Evolutionary conservation across 2,888 invertebrate genomes (phyloP).

Genomic region (Drosophila mulleri): DNA sequence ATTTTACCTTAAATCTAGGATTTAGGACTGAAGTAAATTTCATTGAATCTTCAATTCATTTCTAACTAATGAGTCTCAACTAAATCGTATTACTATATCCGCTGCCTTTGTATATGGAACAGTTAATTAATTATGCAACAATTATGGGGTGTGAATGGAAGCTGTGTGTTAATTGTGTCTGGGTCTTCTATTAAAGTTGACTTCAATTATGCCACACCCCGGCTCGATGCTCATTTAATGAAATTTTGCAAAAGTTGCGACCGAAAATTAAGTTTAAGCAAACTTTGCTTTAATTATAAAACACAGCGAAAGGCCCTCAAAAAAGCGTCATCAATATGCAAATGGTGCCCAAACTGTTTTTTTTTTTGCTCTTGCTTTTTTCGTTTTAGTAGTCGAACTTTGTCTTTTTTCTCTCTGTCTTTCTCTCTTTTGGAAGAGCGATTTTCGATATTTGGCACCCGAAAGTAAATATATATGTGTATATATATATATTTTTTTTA

Average conservation of each 20-base stretch:
- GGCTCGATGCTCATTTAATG: slow-evolving; percentile 39
- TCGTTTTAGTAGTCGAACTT: slow-evolving; percentile 8
- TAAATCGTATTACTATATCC: not conserved
- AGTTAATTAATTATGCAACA: slow-evolving; percentile 5
- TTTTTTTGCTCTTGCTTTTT: not conserved
- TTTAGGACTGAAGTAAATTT: not conserved
- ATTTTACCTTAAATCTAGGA: too few relatives aligned
- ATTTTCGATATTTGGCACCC: slow-evolving; percentile 26
- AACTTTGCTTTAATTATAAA: slow-evolving; percentile 52
- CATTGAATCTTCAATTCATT: not conserved
- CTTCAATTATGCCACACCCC: slow-evolving; percentile 20
- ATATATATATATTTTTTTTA: not conserved
- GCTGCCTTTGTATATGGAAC: not conserved
- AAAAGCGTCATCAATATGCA: slow-evolving; percentile 50
- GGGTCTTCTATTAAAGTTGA: not conserved
- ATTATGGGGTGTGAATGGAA: not conserved
- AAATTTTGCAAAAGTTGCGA: slow-evolving; percentile 29
- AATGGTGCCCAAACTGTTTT: slow-evolving; percentile 31
- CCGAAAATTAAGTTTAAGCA: slow-evolving; percentile 45
- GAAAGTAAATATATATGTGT: not conserved
- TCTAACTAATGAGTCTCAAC: not conserved
- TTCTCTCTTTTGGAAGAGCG: not conserved
- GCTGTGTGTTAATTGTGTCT: slow-evolving; percentile 8
- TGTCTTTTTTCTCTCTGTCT: not conserved
- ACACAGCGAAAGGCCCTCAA: slow-evolving; percentile 10